Percentiles rank a stretch among this genome's conserved stretches.
These are phyloP conservation scores for Aptenodytes forsteri DNA, from an alignment of 2,113 vertebrate species.

Conservation along the genomic window DNA sequence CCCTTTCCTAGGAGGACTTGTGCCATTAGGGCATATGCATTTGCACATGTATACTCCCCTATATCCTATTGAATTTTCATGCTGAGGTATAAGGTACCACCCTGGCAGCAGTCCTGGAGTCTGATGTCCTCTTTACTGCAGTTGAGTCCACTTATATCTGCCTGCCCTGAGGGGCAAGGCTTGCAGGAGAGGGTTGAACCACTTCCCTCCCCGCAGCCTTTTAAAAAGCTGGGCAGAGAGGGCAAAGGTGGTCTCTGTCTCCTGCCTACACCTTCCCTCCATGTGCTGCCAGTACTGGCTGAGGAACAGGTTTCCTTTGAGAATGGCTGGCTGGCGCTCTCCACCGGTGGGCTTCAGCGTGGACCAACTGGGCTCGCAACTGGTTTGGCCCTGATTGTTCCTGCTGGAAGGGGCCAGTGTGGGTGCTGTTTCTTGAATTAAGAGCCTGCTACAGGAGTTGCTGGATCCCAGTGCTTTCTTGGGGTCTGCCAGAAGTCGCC, in stretches of 20 bases:
- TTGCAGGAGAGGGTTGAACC: neutral
- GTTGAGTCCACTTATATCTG: neutral
- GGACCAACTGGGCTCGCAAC: neutral
- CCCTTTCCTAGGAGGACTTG: neutral
- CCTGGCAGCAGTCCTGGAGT: neutral
- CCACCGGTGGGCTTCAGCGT: neutral
- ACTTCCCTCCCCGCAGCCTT: neutral
- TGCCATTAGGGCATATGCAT: neutral
- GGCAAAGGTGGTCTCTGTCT: neutral
- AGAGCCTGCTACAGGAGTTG: neutral
- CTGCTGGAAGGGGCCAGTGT: neutral
- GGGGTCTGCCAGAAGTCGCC: neutral
- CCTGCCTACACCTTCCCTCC: neutral
- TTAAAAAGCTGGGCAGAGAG: neutral
- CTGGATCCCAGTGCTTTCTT: neutral
- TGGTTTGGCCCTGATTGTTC: neutral
- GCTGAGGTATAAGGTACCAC: neutral
- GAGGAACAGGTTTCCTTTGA: neutral
- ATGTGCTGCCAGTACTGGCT: no score
- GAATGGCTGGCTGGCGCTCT: neutral
- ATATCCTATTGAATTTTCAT: neutral
- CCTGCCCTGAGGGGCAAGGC: neutral
- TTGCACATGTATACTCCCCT: neutral
- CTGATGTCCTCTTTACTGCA: neutral
- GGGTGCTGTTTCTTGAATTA: neutral